A percentile compares a stretch with the other conserved stretches of the same genome.
phyloP scores from a whole-genome alignment of 2,888 invertebrate genomes.

The Leucophenga maculata region DNA sequence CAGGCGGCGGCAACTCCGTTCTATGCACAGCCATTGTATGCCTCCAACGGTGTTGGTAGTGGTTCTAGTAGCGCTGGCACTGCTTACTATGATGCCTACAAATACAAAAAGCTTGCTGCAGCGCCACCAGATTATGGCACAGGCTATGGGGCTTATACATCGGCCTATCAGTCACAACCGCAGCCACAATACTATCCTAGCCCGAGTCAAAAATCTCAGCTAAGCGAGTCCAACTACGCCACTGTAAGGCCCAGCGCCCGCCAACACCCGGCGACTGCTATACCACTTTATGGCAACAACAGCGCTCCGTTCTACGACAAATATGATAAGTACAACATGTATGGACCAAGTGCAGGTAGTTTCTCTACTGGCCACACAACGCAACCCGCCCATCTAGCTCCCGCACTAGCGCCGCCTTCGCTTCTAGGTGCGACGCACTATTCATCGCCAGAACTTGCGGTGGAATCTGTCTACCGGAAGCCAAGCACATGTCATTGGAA shows the following conservation, averaged over 20 bases:
- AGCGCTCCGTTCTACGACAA: conserved; percentile 53
- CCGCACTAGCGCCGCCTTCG: conserved; percentile 50
- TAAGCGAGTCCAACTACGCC: conserved; percentile 57
- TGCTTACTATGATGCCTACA: conserved; percentile 54
- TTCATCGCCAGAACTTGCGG: conserved; percentile 15
- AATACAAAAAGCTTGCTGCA: conserved; percentile 48
- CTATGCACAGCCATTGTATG: conserved; percentile 54
- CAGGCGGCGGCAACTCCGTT: conserved; percentile 67
- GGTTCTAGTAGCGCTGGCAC: background rate
- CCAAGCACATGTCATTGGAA: conserved; percentile 57
- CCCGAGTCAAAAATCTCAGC: conserved; percentile 43
- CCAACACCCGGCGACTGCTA: conserved; percentile 36
- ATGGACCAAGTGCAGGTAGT: conserved; percentile 40
- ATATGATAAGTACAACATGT: conserved; percentile 57
- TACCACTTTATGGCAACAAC: conserved; percentile 15
- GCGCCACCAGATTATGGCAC: conserved; percentile 18
- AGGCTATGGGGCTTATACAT: background rate
- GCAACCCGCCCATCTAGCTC: background rate
- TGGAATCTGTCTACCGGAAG: conserved; percentile 53
- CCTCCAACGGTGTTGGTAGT: background rate
- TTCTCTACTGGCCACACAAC: conserved; percentile 23
- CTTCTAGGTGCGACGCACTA: conserved; percentile 35
- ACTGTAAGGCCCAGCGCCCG: conserved; percentile 57
- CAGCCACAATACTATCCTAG: conserved; percentile 40
- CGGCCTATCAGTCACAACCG: conserved; percentile 30